Percentiles rank a stretch among this genome's conserved stretches.
Conservation (phyloP, 2,797 vertebrate species). For the Typhlichthys eigenmanni region DNA sequence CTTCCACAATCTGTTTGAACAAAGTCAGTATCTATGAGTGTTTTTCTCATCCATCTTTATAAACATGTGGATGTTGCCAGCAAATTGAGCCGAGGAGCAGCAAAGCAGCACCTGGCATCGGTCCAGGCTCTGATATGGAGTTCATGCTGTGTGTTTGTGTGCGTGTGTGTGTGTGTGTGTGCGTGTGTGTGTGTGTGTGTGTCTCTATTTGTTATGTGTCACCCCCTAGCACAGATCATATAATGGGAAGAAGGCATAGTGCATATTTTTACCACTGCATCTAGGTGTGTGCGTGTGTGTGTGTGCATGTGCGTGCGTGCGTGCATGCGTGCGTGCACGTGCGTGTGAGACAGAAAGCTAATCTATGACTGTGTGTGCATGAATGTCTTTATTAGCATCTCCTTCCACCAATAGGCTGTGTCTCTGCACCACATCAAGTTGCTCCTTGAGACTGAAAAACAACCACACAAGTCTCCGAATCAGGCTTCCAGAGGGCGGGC, state of each 20-base stretch:
- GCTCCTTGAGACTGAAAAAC: constrained; percentile 15
- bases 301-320: too few species aligned
- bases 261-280: too few species aligned
- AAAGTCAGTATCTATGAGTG: constrained; percentile 47
- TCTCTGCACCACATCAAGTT: too few species aligned
- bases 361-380: too few species aligned
- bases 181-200: constrained; percentile 31
- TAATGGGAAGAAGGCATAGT: neutral
- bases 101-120: constrained; percentile 37
- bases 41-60: constrained; percentile 42
- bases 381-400: too few species aligned
- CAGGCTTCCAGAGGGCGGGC: constrained; percentile 59
- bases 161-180: constrained; percentile 26
- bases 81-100: constrained; percentile 31
- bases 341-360: too few species aligned
- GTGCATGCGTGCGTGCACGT: too few species aligned
- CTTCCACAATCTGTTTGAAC: constrained; percentile 29
- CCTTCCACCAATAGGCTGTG: too few species aligned
- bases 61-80: constrained; percentile 25
- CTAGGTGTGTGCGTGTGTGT: too few species aligned
- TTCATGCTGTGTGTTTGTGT: constrained; percentile 26
- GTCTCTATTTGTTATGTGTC: constrained; percentile 1
- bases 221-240: neutral
- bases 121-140: constrained; percentile 54
- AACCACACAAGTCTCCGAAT: constrained; percentile 60